Percentiles rank a stretch among this genome's conserved stretches.
These are phyloP conservation scores for Odontophorus gujanensis DNA, from an alignment of 2,113 vertebrate species.

Conservation along the genomic window DNA sequence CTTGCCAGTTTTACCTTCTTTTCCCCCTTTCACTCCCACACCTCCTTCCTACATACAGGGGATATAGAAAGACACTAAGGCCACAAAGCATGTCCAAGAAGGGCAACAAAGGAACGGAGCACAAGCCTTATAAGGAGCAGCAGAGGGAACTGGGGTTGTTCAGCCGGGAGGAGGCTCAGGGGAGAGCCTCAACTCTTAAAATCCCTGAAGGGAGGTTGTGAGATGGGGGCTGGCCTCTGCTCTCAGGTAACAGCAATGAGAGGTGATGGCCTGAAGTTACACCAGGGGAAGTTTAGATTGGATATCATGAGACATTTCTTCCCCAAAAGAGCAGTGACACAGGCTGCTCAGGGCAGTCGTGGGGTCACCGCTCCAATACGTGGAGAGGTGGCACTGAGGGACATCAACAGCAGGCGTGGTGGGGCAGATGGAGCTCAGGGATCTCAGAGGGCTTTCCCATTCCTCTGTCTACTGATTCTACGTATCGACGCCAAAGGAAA, in stretches of 20 bases:
- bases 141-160: background rate
- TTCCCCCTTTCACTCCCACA: background rate
- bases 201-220: too few relatives aligned
- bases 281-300: background rate
- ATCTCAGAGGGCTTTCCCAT: background rate
- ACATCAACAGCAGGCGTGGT: background rate
- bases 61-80: background rate
- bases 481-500: too few relatives aligned
- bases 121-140: background rate
- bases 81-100: background rate
- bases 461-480: too few relatives aligned
- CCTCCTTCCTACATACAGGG: fast-evolving
- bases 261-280: background rate
- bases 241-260: background rate
- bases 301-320: background rate
- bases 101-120: background rate
- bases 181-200: background rate
- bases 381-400: too few relatives aligned
- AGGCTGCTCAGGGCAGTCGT: background rate
- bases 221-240: background rate
- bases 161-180: background rate
- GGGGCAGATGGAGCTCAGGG: too few relatives aligned
- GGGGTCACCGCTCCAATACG: background rate
- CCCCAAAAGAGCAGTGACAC: background rate
- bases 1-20: background rate